A percentile compares a stretch with the other conserved stretches of the same genome.
Evolutionary conservation across 2,888 invertebrate genomes (phyloP).

Genomic region (Luperina testacea): DNA sequence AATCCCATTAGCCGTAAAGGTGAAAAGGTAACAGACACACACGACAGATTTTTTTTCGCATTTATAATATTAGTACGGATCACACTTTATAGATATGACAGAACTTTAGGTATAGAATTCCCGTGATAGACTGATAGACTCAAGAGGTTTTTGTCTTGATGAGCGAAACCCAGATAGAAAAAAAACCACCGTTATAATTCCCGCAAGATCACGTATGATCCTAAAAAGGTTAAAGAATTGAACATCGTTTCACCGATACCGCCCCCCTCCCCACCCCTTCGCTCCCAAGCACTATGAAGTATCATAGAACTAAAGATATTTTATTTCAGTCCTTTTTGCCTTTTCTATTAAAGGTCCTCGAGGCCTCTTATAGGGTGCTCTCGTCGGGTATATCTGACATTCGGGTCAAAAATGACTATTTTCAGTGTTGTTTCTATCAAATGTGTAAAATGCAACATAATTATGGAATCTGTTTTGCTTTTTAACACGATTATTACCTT

Average conservation of each 20-base stretch:
- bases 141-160: background rate
- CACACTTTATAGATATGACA: too few species aligned
- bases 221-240: slow-evolving; percentile 9
- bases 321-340: slow-evolving; percentile 52
- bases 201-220: background rate
- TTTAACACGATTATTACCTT: background rate
- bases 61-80: too few species aligned
- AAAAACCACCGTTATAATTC: background rate
- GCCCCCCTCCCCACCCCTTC: background rate
- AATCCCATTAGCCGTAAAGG: too few species aligned
- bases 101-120: too few species aligned
- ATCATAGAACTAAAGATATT: slow-evolving; percentile 53
- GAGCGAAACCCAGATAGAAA: background rate
- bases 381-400: slow-evolving; percentile 24
- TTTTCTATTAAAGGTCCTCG: slow-evolving; percentile 46
- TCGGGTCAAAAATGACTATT: slow-evolving; percentile 35
- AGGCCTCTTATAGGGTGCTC: slow-evolving; percentile 41
- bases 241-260: slow-evolving; percentile 16
- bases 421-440: background rate
- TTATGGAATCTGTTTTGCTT: slow-evolving; percentile 4
- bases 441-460: slow-evolving; percentile 38
- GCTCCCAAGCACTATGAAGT: slow-evolving; percentile 38
- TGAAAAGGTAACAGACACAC: too few species aligned
- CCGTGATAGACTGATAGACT: background rate
- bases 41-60: too few species aligned